These are phyloP conservation scores for Pimephales promelas DNA, from an alignment of 2,113 vertebrate genomes.

Conservation along the genomic window DNA sequence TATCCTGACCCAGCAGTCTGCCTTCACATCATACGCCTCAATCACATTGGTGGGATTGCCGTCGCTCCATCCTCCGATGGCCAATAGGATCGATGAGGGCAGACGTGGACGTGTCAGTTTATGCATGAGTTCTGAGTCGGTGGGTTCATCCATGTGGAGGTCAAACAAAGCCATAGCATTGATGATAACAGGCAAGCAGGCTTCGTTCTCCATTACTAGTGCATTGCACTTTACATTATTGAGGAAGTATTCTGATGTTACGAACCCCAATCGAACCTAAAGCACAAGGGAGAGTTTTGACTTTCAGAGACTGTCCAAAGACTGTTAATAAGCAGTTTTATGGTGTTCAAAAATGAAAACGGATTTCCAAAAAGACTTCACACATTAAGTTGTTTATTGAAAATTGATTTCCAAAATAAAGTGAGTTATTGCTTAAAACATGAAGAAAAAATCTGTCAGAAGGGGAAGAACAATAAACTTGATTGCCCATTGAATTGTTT, in stretches of 20 bases:
- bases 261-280: constrained; percentile 79
- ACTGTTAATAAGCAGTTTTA: background rate
- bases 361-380: background rate
- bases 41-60: constrained; percentile 77
- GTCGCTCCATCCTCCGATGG: constrained; percentile 81
- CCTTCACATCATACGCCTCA: constrained; percentile 77
- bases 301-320: background rate
- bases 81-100: constrained; percentile 77
- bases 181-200: constrained; percentile 71
- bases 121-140: constrained; percentile 62
- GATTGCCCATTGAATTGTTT: background rate
- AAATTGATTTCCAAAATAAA: background rate
- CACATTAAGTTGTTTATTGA: too few relatives aligned
- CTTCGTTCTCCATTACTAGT: constrained; percentile 73
- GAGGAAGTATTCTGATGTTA: constrained; percentile 77
- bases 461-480: background rate
- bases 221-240: constrained; percentile 77
- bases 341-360: background rate
- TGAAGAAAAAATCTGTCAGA: too few relatives aligned
- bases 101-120: constrained; percentile 77
- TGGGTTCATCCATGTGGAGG: constrained; percentile 68
- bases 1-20: constrained; percentile 79
- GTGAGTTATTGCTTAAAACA: background rate
- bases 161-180: constrained; percentile 73
- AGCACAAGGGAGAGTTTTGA: background rate